Evolutionary conservation across 2,113 vertebrate genomes (phyloP).

Genomic region (Atractosteus spatula): DNA sequence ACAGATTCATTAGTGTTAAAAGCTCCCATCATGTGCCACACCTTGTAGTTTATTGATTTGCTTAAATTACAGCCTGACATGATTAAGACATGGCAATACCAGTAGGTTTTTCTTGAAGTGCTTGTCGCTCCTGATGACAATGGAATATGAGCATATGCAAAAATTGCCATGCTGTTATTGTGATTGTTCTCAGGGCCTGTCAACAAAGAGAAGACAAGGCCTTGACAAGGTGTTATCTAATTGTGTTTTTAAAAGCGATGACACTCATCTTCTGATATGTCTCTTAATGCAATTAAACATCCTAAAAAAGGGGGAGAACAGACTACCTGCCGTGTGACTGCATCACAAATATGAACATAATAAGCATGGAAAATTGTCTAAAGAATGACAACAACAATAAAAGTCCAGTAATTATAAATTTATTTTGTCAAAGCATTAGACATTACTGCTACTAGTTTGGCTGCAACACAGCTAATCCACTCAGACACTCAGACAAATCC

Average conservation of each 20-base stretch:
- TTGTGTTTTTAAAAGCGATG: conserved; percentile 84
- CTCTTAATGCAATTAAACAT: conserved; percentile 72
- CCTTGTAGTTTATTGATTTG: conserved; percentile 78
- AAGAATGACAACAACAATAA: conserved; percentile 60
- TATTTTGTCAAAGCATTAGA: conserved; percentile 66
- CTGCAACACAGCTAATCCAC: too few species aligned
- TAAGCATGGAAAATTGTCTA: conserved; percentile 53
- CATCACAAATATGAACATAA: conserved; percentile 63
- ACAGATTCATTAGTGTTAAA: conserved; percentile 61
- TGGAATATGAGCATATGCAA: conserved; percentile 70
- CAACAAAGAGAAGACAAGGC: conserved; percentile 72
- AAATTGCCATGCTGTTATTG: conserved; percentile 62
- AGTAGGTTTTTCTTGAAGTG: conserved; percentile 74
- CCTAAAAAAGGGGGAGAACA: conserved; percentile 37
- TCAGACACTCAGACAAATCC: too few species aligned
- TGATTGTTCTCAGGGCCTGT: conserved; percentile 71
- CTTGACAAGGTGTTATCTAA: conserved; percentile 90
- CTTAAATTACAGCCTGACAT: conserved; percentile 70
- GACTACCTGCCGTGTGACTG: conserved; percentile 63
- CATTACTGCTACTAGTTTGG: conserved; percentile 24
- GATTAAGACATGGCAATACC: conserved; percentile 66
- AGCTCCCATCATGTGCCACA: conserved; percentile 68
- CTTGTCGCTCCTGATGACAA: conserved; percentile 77
- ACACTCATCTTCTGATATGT: conserved; percentile 64
- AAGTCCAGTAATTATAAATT: conserved; percentile 69